Evolutionary conservation across 1,140 invertebrate genomes (phyloP).

Genomic region (Sinonovacula constricta): DNA sequence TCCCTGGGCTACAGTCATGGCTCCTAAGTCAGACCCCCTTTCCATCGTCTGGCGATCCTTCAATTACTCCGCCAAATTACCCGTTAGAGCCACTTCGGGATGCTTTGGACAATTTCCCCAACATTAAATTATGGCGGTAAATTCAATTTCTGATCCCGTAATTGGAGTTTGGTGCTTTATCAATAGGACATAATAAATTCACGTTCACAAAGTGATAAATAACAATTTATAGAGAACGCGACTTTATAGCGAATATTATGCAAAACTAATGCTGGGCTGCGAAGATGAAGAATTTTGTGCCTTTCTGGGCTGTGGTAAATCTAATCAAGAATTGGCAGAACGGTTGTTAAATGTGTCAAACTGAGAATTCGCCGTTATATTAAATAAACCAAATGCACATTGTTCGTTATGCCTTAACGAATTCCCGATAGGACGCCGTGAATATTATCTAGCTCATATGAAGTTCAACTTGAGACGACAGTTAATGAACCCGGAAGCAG

Average conservation of each 20-base stretch:
- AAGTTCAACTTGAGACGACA: no score
- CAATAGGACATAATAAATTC: slow-evolving; percentile 56
- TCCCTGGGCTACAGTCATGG: slow-evolving; percentile 18
- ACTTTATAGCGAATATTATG: slow-evolving; percentile 44
- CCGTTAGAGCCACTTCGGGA: slow-evolving; percentile 53
- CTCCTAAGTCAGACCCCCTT: not conserved
- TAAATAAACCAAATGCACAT: no score
- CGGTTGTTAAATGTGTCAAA: no score
- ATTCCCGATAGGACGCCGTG: no score
- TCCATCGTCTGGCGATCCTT: not conserved
- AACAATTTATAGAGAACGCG: slow-evolving; percentile 46
- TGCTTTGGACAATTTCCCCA: slow-evolving; percentile 52
- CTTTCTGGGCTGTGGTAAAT: no score
- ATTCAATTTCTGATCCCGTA: slow-evolving; percentile 53
- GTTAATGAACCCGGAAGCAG: no score
- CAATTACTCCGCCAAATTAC: slow-evolving; percentile 52
- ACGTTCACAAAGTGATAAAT: slow-evolving; percentile 54
- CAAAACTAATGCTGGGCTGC: slow-evolving; percentile 14
- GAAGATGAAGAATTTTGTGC: not conserved
- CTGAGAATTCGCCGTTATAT: no score
- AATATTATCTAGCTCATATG: no score
- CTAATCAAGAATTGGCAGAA: no score
- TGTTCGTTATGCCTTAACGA: no score
- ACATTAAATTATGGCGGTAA: slow-evolving; percentile 55
- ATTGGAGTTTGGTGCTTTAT: slow-evolving; percentile 55